Percentiles rank a stretch among this genome's conserved stretches.
Conservation (phyloP, 1,140 invertebrate genomes). For the Uloborus diversus region DNA sequence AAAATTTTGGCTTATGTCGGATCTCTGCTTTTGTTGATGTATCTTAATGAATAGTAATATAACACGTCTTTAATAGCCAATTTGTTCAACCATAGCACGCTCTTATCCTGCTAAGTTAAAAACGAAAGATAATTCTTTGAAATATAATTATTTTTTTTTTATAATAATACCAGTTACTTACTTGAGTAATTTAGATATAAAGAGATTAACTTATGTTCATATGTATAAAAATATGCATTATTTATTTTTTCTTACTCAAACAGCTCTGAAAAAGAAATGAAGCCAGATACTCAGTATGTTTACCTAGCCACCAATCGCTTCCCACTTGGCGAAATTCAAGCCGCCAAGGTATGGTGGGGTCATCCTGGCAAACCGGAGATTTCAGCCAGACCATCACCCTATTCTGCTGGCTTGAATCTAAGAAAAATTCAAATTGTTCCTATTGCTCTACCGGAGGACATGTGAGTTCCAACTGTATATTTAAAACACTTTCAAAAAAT, state of each 20-base stretch:
- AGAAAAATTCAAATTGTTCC: constrained; percentile 31
- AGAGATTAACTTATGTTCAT: too few species aligned
- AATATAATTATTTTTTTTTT: too few species aligned
- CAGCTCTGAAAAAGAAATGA: constrained; percentile 1
- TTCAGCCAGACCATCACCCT: neutral
- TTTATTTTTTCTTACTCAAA: neutral
- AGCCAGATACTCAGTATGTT: constrained; percentile 29
- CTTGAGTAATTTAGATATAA: too few species aligned
- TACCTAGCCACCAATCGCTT: constrained; percentile 33
- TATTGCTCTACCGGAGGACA: neutral
- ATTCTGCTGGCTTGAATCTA: neutral
- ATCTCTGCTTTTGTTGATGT: too few species aligned
- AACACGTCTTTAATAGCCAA: too few species aligned
- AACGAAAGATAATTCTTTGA: too few species aligned
- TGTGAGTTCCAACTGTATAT: constrained; percentile 13
- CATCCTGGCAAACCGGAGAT: neutral
- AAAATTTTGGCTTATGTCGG: too few species aligned
- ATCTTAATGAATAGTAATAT: too few species aligned
- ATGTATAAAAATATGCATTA: too few species aligned
- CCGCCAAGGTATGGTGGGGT: constrained; percentile 42
- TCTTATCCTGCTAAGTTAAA: too few species aligned
- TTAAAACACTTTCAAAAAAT: neutral
- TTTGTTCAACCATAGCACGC: too few species aligned
- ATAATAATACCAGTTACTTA: too few species aligned
- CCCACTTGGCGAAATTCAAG: neutral